A percentile compares a stretch with the other conserved stretches of the same genome.
Evolutionary conservation across 1,140 invertebrate species (phyloP).

Genomic region (Hormaphis cornu): DNA sequence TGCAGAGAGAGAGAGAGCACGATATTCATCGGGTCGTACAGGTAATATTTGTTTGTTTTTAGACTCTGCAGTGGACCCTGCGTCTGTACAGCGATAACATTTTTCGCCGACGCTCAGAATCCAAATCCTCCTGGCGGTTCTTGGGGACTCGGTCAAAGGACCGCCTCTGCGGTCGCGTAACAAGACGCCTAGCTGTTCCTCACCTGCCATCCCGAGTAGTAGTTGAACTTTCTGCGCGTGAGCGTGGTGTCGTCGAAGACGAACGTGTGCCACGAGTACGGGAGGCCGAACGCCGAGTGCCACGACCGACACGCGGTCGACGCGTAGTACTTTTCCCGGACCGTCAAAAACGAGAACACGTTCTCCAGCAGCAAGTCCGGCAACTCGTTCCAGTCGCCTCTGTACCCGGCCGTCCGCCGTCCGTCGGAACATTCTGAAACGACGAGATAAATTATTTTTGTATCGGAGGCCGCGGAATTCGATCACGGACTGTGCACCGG

Average conservation of each 20-base stretch:
- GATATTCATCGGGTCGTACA: background rate
- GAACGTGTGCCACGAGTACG: constrained; percentile 64
- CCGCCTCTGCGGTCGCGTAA: too few species aligned
- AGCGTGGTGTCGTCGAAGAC: constrained; percentile 61
- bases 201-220: constrained; percentile 72
- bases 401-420: background rate
- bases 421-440: too few species aligned
- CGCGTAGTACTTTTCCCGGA: constrained; percentile 56
- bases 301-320: constrained; percentile 62
- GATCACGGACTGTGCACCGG: too few species aligned
- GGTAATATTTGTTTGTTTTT: background rate
- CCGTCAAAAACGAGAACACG: constrained; percentile 60
- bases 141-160: too few species aligned
- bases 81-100: too few species aligned
- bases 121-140: too few species aligned
- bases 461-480: too few species aligned
- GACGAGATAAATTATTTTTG: too few species aligned
- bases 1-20: constrained; percentile 34
- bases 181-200: too few species aligned
- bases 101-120: too few species aligned
- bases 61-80: too few species aligned
- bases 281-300: constrained; percentile 64
- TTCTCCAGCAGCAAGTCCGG: constrained; percentile 69
- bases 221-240: constrained; percentile 65
- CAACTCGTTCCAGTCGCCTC: constrained; percentile 53